Evolutionary conservation across 2,797 vertebrate species (phyloP), one percentile per base, ranked within the genome.

Genomic region (Siniperca obscura): DNA sequence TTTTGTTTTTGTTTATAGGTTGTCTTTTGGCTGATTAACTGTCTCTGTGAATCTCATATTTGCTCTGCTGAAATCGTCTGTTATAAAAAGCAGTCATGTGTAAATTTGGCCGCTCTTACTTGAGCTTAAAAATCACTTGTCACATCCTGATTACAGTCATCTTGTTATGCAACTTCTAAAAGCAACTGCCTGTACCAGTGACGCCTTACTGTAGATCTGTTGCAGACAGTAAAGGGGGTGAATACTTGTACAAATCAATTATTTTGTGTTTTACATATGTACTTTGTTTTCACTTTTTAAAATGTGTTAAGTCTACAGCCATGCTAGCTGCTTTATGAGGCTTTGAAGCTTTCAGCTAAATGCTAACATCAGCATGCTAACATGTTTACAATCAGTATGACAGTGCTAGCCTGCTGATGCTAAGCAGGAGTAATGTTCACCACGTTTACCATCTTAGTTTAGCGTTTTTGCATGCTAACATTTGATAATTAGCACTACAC

Each of bases 141-240:
- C 60, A 34, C 70, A 5, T 78, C 34, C 67, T 46, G 67, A 71
- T 59, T 52, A 27, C 42, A 70, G 61, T 74, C 22, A 25, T 74
- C 30, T 72, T 42, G 36, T 76, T 84, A 80, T 17, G 65, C 59
- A 76, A 80, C 73, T 27, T 48, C 50, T 42, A 65, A 64, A 74
- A 57, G 50, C 46, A 64, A 46, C 40, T 46, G 67, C 16, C 27
- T 36, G 60, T 46, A 46, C 2, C 4, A 21, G 44, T 11, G 66
- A 40, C 44, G 70, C 53, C 44, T 36, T 57, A 50, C 21, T 70
- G 59, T 46, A 7, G 14, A 59, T 52, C 44, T 59, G 34, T 4
- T 48, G 50, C 14, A 38, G 40, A 44, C 7, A 6, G 38, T 62
- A 17, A 14, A 78, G 56, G 5, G n/a, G 30, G 19, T 1, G 13